These are phyloP conservation scores for Hypsibius dujardini DNA, from an alignment of 1,140 invertebrate species.

Conservation along the genomic window DNA sequence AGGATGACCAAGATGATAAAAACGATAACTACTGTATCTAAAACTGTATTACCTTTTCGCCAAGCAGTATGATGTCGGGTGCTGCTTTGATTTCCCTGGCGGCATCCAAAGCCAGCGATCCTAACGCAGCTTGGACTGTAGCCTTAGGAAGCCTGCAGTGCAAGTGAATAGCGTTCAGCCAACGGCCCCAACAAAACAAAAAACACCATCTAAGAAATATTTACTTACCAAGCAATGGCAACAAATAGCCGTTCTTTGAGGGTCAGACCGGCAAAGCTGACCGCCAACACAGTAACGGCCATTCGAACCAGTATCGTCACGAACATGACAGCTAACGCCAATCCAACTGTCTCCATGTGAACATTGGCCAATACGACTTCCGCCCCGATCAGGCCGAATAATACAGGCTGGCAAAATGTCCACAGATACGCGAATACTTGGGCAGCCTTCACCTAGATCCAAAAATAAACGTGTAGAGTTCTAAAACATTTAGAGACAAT, in stretches of 20 bases:
- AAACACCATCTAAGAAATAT: no score
- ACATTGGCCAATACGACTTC: neutral
- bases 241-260: neutral
- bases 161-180: no score
- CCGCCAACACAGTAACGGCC: neutral
- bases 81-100: neutral
- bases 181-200: no score
- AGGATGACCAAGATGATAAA: neutral
- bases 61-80: neutral
- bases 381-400: constrained; percentile 10
- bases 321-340: neutral
- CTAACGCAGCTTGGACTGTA: constrained; percentile 1
- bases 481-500: neutral
- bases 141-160: constrained; percentile 14
- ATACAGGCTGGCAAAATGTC: neutral
- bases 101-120: neutral
- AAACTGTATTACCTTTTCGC: constrained; percentile 13
- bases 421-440: neutral
- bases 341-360: neutral
- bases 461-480: neutral
- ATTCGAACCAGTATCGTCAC: neutral
- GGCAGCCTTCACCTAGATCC: neutral
- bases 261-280: neutral
- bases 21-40: no score
- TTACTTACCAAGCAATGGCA: constrained; percentile 9